phyloP scores from a whole-genome alignment of 1,140 invertebrate genomes.

The Pentalonia nigronervosa region DNA sequence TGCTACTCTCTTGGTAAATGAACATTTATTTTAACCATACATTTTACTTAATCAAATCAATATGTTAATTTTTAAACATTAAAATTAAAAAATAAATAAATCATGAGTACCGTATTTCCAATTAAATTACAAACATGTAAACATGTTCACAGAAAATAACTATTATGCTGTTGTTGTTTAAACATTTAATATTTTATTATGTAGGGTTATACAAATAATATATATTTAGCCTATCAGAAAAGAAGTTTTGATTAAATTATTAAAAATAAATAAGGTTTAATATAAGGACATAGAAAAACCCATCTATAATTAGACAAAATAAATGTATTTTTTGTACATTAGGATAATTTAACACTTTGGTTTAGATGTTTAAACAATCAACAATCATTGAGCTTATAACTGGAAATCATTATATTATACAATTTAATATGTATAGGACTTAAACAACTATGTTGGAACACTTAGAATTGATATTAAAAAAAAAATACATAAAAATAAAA shows the following conservation, averaged over 20 bases:
- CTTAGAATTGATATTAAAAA: not conserved
- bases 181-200: not conserved
- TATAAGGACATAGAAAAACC: not conserved
- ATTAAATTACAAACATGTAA: not conserved
- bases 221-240: not conserved
- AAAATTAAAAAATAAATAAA: not conserved
- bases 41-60: not conserved
- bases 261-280: not conserved
- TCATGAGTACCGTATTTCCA: not conserved
- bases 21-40: not conserved
- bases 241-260: not conserved
- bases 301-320: not conserved
- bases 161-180: not conserved
- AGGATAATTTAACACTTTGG: not conserved
- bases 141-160: not conserved
- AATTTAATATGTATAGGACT: not conserved
- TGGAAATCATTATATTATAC: not conserved
- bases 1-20: not conserved
- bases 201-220: not conserved
- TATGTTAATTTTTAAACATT: not conserved
- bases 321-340: not conserved
- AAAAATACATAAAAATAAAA: not conserved
- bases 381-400: not conserved
- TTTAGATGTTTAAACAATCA: conserved; percentile 7
- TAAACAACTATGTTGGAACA: not conserved